Base-by-base conservation (phyloP, 2,797 vertebrate species). In the Champsocephalus gunnari region DNA sequence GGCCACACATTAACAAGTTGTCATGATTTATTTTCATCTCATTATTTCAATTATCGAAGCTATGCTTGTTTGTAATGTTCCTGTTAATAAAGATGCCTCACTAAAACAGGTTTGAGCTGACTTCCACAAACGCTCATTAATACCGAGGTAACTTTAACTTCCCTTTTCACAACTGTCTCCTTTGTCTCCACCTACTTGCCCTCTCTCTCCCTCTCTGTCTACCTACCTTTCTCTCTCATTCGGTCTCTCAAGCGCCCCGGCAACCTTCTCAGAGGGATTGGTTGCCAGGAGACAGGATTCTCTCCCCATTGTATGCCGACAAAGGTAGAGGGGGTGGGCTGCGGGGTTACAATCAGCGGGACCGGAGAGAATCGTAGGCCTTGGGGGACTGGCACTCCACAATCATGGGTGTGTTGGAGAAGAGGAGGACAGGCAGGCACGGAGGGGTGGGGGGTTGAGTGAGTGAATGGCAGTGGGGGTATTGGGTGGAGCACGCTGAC, bases 231-330 rank as follows among this genome's bases (percentile, higher is more conserved):
- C 50, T 66, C 77, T 62, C 77, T 77, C 72, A 73, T 76, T 44
- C 63, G 19, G 64, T 83, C 85, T 88, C 85, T 87, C 73, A 83
- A 92, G 89, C 89, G 66, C 89, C 87, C 78, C 87, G 16, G 88
- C 92, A 91, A 88, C 88, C 89, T 93, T 92, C 93, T 94, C 89
- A 0, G 54, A 86, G 89, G 92, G 83, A 92, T 92, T 92, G 93
- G 95, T 95, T 95, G 95, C 95, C 94, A 92, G 93, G 95, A 95
- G 93, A 95, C 94, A 49, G 89, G 91, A 93, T 94, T 94, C 91
- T 64, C 91, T 92, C 89, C 86, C 90, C 79, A 93, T 95, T 95
- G 94, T 95, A 88, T 87, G 81, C 68, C 32, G 64, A 93, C 92
- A 95, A 94, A 94, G 90, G 88, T 90, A 78, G 81, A 32, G 66